Evolutionary conservation across 2,888 invertebrate species (phyloP).

Genomic region (Nemapogon koenigi): DNA sequence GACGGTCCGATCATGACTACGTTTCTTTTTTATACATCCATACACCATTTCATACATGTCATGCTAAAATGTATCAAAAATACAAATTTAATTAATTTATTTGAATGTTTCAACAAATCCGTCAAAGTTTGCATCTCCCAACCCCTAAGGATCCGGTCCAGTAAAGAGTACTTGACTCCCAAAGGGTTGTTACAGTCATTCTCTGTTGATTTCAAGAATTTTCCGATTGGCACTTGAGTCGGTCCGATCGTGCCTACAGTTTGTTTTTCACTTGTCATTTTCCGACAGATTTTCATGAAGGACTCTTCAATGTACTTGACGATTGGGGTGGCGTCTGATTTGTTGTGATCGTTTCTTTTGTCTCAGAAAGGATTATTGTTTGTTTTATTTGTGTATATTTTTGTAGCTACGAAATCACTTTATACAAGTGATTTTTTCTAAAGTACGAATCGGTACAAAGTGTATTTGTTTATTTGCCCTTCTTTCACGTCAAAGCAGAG

Average conservation of each 20-base stretch:
- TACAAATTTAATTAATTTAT: no score
- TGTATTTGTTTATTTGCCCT: no score
- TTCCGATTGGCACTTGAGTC: conserved; percentile 38
- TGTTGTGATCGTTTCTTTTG: conserved; percentile 4
- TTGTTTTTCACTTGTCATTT: conserved; percentile 49
- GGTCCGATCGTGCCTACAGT: conserved; percentile 22
- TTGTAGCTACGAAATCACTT: background rate
- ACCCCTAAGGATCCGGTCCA: background rate
- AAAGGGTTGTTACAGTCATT: conserved; percentile 53
- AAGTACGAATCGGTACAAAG: no score
- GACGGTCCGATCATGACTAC: conserved; percentile 19
- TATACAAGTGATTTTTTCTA: no score
- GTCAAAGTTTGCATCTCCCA: no score
- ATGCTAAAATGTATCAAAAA: no score
- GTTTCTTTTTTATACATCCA: conserved; percentile 49
- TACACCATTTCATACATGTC: no score
- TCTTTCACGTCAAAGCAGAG: no score
- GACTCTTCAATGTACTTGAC: conserved; percentile 5
- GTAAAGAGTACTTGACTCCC: conserved; percentile 22
- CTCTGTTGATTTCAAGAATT: conserved; percentile 47
- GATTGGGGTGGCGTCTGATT: conserved; percentile 8
- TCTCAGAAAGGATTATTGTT: background rate
- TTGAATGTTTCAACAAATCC: no score
- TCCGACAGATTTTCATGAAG: conserved; percentile 31
- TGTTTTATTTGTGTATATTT: background rate